phyloP scores from a whole-genome alignment of 2,888 invertebrate species.

The Amphipoea lucens region DNA sequence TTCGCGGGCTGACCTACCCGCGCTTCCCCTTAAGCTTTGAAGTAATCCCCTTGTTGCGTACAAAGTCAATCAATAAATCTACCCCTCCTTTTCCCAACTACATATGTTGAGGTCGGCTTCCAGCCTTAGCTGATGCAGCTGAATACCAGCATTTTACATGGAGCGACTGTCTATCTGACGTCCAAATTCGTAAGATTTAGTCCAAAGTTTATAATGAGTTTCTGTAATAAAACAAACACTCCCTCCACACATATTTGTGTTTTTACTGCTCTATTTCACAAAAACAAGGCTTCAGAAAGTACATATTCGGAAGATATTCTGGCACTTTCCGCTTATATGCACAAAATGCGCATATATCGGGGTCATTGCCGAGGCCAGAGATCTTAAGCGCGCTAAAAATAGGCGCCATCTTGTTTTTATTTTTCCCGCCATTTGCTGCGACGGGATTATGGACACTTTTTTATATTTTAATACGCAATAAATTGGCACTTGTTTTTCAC shows the following conservation, averaged over 20 bases:
- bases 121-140: not conserved
- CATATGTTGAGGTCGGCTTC: not conserved
- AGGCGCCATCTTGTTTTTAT: conserved; percentile 74
- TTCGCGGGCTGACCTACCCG: too few species aligned
- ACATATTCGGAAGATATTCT: conserved; percentile 33
- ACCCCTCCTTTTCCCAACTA: not conserved
- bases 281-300: conserved; percentile 5
- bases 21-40: not conserved
- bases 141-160: not conserved
- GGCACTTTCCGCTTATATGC: conserved; percentile 17
- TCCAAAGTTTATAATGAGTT: not conserved
- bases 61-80: not conserved
- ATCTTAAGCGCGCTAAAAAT: conserved; percentile 68
- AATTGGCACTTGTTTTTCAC: conserved; percentile 17
- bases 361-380: conserved; percentile 57
- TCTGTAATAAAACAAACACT: not conserved
- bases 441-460: not conserved
- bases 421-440: conserved; percentile 25
- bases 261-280: not conserved
- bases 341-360: conserved; percentile 5
- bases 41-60: not conserved
- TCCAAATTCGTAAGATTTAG: not conserved
- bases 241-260: not conserved
- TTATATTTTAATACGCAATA: conserved; percentile 22
- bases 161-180: not conserved